A percentile compares a stretch with the other conserved stretches of the same genome.
Conservation (phyloP, 2,888 invertebrate species). For the Polylopha cassiicola region DNA sequence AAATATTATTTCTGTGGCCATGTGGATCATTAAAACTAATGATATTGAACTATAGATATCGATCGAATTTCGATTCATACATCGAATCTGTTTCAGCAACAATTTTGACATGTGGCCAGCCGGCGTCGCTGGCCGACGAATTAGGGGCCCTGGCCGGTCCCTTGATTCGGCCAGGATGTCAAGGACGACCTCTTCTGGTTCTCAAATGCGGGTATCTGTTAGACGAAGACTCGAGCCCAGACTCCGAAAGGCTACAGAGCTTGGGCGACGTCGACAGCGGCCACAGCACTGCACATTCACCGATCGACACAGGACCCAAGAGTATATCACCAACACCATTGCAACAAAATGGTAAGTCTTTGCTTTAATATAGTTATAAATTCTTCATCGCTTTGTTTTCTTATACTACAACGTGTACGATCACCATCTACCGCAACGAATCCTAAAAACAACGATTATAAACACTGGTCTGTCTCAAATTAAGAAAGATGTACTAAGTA, state of each 20-base stretch:
- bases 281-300: constrained; percentile 94
- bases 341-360: constrained; percentile 64
- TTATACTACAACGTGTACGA: no score
- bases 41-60: no score
- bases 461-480: no score
- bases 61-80: no score
- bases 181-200: constrained; percentile 79
- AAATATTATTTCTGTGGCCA: no score
- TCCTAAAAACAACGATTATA: no score
- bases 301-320: constrained; percentile 88
- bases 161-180: constrained; percentile 56
- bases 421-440: no score
- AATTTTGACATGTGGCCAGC: constrained; percentile 79
- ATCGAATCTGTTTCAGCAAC: constrained; percentile 72
- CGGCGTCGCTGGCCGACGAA: constrained; percentile 83
- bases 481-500: no score
- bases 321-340: constrained; percentile 87
- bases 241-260: constrained; percentile 88
- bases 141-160: constrained; percentile 70
- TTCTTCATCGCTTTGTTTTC: constrained; percentile 4
- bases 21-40: no score
- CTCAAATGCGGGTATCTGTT: constrained; percentile 85
- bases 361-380: constrained; percentile 7
- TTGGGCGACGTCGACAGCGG: constrained; percentile 90
- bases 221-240: constrained; percentile 90